Evolutionary conservation across 2,797 vertebrate species (phyloP).

Genomic region (Hemitrygon akajei): DNA sequence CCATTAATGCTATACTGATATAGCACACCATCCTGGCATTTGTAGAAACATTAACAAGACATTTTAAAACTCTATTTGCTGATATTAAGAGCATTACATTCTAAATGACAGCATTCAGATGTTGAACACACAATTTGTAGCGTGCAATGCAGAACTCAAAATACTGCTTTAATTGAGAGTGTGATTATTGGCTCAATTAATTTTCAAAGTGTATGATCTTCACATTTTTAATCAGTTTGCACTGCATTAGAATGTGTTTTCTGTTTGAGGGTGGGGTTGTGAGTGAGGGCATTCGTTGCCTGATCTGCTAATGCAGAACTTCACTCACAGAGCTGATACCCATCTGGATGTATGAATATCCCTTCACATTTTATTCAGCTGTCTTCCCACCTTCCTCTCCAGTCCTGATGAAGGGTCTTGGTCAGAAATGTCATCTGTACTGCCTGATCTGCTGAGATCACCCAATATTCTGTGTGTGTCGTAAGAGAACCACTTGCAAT

Average conservation of each 20-base stretch:
- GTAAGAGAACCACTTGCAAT: too few relatives aligned
- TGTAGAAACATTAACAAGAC: neutral
- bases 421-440: too few relatives aligned
- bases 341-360: neutral
- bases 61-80: neutral
- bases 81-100: neutral
- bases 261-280: neutral
- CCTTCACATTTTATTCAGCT: too few relatives aligned
- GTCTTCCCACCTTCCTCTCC: too few relatives aligned
- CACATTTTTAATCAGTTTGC: neutral
- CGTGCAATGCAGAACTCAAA: neutral
- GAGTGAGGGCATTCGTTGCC: neutral
- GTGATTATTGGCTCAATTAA: neutral
- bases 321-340: neutral
- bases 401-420: too few relatives aligned
- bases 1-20: neutral
- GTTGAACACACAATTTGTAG: neutral
- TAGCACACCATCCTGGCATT: neutral
- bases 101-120: neutral
- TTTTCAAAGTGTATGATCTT: neutral
- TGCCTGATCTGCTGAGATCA: too few relatives aligned
- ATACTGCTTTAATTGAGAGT: neutral
- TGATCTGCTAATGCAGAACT: neutral
- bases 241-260: neutral
- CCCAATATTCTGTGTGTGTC: too few relatives aligned